Percentiles rank a stretch among this genome's conserved stretches.
phyloP scores from a whole-genome alignment of 1,140 invertebrate species.

The Cryptotermes secundus region DNA sequence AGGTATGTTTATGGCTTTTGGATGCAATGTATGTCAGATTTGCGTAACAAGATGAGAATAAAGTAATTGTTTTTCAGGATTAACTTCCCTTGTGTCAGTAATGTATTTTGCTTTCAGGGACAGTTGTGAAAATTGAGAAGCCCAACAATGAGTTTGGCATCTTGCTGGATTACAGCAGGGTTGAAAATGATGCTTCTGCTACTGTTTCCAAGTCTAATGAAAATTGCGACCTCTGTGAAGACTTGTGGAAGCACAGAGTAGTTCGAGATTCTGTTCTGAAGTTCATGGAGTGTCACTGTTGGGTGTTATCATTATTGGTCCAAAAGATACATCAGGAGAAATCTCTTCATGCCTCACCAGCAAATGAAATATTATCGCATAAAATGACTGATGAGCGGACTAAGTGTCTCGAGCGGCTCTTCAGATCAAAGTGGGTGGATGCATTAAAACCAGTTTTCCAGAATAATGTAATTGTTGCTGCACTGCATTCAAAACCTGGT shows the following conservation, averaged over 20 bases:
- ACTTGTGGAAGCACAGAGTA: background rate
- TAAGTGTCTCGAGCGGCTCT: conserved; percentile 49
- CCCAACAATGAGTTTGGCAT: background rate
- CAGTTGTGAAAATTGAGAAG: background rate
- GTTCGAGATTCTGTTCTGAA: conserved; percentile 47
- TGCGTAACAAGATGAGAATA: no score
- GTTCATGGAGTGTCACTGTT: conserved; percentile 58
- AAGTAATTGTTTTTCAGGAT: no score
- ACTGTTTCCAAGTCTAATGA: background rate
- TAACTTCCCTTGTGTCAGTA: background rate
- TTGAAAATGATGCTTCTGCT: background rate
- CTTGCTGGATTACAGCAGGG: background rate
- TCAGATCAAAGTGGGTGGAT: conserved; percentile 47
- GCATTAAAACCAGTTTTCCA: conserved; percentile 50
- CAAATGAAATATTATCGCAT: background rate
- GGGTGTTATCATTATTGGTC: conserved; percentile 57
- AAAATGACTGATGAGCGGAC: conserved; percentile 37
- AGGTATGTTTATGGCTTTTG: no score
- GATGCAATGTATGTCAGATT: no score
- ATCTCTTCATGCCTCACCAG: conserved; percentile 41
- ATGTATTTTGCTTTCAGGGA: background rate
- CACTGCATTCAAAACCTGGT: conserved; percentile 48
- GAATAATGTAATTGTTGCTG: conserved; percentile 52
- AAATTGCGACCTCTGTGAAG: background rate
- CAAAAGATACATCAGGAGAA: conserved; percentile 51